Evolutionary conservation across 2,797 vertebrate species (phyloP), one percentile per base, ranked within the genome.

Genomic region (Semotilus atromaculatus): DNA sequence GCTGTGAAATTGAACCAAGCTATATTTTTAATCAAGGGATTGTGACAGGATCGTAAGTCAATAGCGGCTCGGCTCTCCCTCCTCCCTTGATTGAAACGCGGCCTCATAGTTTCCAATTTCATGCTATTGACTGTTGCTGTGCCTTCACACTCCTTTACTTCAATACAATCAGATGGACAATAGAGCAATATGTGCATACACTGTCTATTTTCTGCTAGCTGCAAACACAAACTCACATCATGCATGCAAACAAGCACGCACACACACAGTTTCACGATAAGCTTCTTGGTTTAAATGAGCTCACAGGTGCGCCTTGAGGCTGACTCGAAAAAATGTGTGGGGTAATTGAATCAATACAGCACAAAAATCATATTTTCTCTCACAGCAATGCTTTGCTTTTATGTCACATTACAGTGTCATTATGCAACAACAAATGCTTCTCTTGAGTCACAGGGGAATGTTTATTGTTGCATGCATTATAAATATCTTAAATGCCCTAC

Each of bases 21-120:
- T 86, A 84, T 86, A 87, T 86, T 87, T 83, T 86, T 89, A 87
- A 89, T 89, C 86, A 89, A 87, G 84, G 88, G 72, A 84, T 84
- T 89, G 66, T 89, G 88, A 85, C 75, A 85, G 86, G 81, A 79
- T 73, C 86, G 73, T 82, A 87, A 89, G 84, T 87, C 86, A 87
- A 87, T 87, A 81, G 81, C 18, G 8, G 14, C 58, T 23, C 38
- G 40, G 29, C 64, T 31, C 74, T 84, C 62, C 36, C 74, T 58
- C 71, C 53, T 71, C 66, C 64, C 60, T 70, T 81, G 85, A 82
- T 80, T 86, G 87, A 87, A 86, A 86, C 64, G 68, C 64, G 36
- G 53, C 26, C 81, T 82, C 84, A 87, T 82, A 86, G 81, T 87
- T 86, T 89, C 84, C 84, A 89, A 86, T 89, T 86, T 87, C 86